Evolutionary conservation across 2,888 invertebrate species (phyloP), one percentile per base, ranked within the genome.

Genomic region (Cataglyphis albicans): DNA sequence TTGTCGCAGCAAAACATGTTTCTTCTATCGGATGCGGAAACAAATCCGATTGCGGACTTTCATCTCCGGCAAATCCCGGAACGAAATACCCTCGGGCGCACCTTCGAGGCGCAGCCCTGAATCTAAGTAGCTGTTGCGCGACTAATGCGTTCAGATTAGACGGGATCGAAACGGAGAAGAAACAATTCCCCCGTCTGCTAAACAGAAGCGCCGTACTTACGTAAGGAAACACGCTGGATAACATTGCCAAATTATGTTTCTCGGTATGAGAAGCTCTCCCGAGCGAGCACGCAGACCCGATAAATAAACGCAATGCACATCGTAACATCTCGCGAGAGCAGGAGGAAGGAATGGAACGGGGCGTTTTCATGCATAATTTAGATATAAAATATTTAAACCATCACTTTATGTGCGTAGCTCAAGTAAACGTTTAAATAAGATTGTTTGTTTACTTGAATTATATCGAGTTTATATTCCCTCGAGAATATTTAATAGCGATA

Each of bases 121-220:
- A 29, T 15, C 55, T 44, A 44, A 57, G 74, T 72, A 78, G 78
- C 78, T 72, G 41, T 72, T 41, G 78, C 74, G 73, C 59, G 78
- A 73, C 78, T 78, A 78, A 78, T 78, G 59, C 73, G 73, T 73
- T 78, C 25, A 73, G 78, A 78, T 78, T 78, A 78, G 74, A 25
- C 32, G 21, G 21, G 74, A 59, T 78, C 41, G 68, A 59, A 59
- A 78, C 44, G 74, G 32, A 72, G 78, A 78, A 78, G 78, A 72
- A 78, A 73, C 78, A 44, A 73, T 73, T 73, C 35, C 38, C 78
- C 6, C 32, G 75, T 72, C 57, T 78, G 72, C 15, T 67, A 67
- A 75, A 68, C 35, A 57, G 55, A 29, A 57, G 1, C n/a, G n/a
- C 18, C 57, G 73, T 25, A 44, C 64, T 76, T 48, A 12, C n/a